phyloP scores from a whole-genome alignment of 2,113 vertebrate genomes.

The Oxygymnocypris stewartii region DNA sequence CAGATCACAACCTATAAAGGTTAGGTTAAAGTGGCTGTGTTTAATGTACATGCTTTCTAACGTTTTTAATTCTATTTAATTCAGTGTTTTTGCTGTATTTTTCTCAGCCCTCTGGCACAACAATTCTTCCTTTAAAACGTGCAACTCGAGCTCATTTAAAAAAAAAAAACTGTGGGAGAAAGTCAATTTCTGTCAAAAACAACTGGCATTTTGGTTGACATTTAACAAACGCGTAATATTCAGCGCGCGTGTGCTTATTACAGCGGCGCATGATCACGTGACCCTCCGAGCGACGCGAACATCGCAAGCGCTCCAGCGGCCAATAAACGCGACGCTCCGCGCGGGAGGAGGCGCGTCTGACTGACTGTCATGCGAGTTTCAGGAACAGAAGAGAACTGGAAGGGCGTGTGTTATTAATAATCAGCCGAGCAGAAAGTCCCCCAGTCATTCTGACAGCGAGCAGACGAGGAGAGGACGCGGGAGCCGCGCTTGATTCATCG shows the following conservation, averaged over 20 bases:
- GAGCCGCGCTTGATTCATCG: background rate
- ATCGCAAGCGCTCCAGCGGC: background rate
- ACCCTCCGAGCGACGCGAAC: background rate
- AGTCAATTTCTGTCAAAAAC: background rate
- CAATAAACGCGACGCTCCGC: too few species aligned
- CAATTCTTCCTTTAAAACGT: too few species aligned
- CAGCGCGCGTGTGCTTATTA: too few species aligned
- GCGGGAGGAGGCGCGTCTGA: too few species aligned
- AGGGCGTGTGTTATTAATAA: slow-evolving; percentile 60
- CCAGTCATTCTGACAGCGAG: slow-evolving; percentile 41
- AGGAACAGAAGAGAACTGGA: slow-evolving; percentile 55
- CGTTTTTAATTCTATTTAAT: too few species aligned
- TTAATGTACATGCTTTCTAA: too few species aligned
- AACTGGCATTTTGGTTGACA: background rate
- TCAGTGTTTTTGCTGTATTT: too few species aligned
- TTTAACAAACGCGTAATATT: background rate
- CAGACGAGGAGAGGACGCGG: slow-evolving; percentile 7
- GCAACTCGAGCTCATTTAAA: background rate
- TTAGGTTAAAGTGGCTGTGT: too few species aligned
- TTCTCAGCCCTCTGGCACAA: too few species aligned
- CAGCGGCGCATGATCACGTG: background rate
- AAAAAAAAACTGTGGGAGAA: background rate
- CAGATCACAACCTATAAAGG: too few species aligned
- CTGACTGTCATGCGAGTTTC: slow-evolving; percentile 44
- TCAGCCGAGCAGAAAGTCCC: slow-evolving; percentile 57